Conservation (phyloP, 2,113 vertebrate genomes). For the Hippocampus comes region DNA sequence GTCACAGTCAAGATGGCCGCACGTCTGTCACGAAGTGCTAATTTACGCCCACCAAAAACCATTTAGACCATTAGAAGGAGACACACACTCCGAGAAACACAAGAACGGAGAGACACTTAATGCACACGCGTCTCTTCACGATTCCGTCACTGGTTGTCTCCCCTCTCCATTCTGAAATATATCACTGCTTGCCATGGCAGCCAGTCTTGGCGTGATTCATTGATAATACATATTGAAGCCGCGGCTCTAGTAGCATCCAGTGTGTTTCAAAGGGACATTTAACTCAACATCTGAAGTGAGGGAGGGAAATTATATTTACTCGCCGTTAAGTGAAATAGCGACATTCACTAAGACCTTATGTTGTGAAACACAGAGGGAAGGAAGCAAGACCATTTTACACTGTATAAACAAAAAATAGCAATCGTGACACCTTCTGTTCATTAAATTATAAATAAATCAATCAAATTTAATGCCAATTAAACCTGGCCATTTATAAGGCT, state of each 20-base stretch:
- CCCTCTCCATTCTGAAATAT: constrained; percentile 49
- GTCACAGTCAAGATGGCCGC: constrained; percentile 58
- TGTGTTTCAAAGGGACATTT: constrained; percentile 54
- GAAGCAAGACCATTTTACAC: constrained; percentile 4
- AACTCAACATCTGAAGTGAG: constrained; percentile 60
- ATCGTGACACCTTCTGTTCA: neutral
- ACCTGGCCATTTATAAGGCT: neutral
- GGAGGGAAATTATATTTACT: constrained; percentile 55
- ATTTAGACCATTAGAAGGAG: constrained; percentile 71
- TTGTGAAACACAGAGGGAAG: constrained; percentile 8
- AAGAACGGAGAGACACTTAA: constrained; percentile 63
- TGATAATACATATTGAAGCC: constrained; percentile 47
- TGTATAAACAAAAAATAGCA: neutral
- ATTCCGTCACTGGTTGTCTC: constrained; percentile 49
- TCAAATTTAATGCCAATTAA: neutral
- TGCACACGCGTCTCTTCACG: constrained; percentile 48
- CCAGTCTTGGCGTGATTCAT: constrained; percentile 49
- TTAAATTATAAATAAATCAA: neutral
- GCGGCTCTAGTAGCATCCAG: constrained; percentile 20
- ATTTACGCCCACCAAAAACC: constrained; percentile 68
- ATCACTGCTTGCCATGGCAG: constrained; percentile 38
- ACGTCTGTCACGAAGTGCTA: constrained; percentile 63
- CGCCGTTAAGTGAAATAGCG: constrained; percentile 35
- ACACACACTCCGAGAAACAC: constrained; percentile 47
- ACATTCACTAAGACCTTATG: constrained; percentile 17